A percentile compares a stretch with the other conserved stretches of the same genome.
These are phyloP conservation scores for Apis florea DNA, from an alignment of 1,140 invertebrate genomes.

Conservation along the genomic window DNA sequence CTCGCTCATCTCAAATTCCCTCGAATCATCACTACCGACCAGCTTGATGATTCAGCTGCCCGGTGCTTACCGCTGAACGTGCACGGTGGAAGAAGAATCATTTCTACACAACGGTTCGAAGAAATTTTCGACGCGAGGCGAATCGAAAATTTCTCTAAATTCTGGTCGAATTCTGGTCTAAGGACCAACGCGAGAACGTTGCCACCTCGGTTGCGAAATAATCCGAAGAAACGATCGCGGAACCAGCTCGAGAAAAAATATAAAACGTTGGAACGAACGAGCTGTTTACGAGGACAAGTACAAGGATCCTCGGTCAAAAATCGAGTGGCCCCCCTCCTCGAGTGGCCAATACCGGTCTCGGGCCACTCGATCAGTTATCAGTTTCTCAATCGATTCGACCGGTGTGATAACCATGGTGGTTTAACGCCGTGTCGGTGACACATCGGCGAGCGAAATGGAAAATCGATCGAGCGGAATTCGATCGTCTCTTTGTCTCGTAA, in stretches of 20 bases:
- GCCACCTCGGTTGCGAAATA: slow-evolving; percentile 45
- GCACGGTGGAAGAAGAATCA: neutral
- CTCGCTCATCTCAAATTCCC: slow-evolving; percentile 11
- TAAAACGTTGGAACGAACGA: slow-evolving; percentile 46
- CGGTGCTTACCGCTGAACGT: neutral
- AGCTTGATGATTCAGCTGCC: slow-evolving; percentile 9
- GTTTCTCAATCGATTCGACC: slow-evolving; percentile 61
- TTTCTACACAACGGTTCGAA: neutral
- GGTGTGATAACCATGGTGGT: slow-evolving; percentile 64
- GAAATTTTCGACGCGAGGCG: too few relatives aligned
- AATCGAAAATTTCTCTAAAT: too few relatives aligned
- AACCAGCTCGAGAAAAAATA: slow-evolving; percentile 40
- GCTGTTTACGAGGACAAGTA: slow-evolving; percentile 60
- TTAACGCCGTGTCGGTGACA: slow-evolving; percentile 37
- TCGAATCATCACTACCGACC: neutral
- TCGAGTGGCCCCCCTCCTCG: slow-evolving; percentile 44
- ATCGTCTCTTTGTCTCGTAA: slow-evolving; percentile 43
- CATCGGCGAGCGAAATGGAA: slow-evolving; percentile 38
- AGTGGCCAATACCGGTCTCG: slow-evolving; percentile 52
- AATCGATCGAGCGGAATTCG: slow-evolving; percentile 47
- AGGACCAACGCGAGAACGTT: neutral
- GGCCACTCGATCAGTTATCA: slow-evolving; percentile 53
- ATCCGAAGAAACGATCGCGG: slow-evolving; percentile 38
- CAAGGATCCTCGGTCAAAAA: slow-evolving; percentile 62
- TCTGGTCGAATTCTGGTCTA: too few relatives aligned